Conservation (phyloP, 2,888 invertebrate species). For the Phortica okadai region DNA sequence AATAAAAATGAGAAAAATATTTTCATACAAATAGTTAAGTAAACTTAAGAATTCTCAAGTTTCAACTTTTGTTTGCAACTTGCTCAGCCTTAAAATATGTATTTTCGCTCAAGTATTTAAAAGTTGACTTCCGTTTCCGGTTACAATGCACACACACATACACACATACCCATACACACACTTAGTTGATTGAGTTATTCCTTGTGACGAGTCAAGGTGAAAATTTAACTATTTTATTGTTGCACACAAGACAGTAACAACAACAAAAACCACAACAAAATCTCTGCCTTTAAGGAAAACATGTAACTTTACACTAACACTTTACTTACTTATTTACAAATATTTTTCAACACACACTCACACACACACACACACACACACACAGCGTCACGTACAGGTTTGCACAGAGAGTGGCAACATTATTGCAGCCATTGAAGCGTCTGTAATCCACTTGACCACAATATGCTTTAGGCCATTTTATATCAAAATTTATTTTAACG, state of each 20-base stretch:
- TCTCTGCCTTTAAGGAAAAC: neutral
- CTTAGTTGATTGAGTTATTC: neutral
- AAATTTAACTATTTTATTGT: neutral
- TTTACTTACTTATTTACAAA: neutral
- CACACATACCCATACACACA: slow-evolving; percentile 1
- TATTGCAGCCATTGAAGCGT: neutral
- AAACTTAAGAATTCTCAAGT: neutral
- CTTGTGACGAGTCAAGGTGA: neutral
- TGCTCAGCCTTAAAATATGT: neutral
- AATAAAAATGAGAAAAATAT: too few relatives aligned
- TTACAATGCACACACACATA: neutral
- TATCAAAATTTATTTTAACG: neutral
- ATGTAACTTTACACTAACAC: neutral
- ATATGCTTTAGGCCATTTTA: neutral
- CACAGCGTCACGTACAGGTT: neutral
- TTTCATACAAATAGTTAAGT: neutral
- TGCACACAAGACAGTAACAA: neutral
- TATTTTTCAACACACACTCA: too few relatives aligned
- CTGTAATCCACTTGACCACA: slow-evolving; percentile 8
- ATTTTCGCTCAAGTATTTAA: slow-evolving; percentile 21
- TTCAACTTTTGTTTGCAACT: neutral
- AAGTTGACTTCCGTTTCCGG: slow-evolving; percentile 31
- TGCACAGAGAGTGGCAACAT: neutral
- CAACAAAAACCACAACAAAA: neutral
- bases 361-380: neutral